A percentile compares a stretch with the other conserved stretches of the same genome.
These are phyloP conservation scores for Papilio demoleus DNA, from an alignment of 2,888 invertebrate genomes.

Conservation along the genomic window DNA sequence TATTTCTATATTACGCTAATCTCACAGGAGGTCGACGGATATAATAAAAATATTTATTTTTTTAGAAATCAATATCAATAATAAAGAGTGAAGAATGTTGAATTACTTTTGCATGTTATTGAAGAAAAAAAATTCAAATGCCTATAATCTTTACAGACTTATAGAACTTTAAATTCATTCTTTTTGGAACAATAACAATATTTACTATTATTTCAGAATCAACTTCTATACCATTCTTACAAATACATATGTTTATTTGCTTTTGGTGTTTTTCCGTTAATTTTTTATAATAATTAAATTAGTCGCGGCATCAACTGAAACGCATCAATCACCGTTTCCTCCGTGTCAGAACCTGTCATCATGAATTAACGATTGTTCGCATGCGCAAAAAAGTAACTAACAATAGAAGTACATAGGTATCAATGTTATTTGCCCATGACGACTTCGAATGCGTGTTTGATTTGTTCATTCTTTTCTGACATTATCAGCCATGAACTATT, in stretches of 20 bases:
- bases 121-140: too few species aligned
- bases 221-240: too few species aligned
- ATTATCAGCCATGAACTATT: background rate
- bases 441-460: conserved; percentile 2
- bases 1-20: conserved; percentile 51
- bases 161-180: too few species aligned
- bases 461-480: background rate
- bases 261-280: too few species aligned
- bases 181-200: too few species aligned
- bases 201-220: too few species aligned
- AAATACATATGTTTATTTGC: too few species aligned
- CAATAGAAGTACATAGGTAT: conserved; percentile 30
- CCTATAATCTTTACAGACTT: too few species aligned
- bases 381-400: conserved; percentile 28
- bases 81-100: too few species aligned
- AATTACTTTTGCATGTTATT: too few species aligned
- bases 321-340: conserved; percentile 26
- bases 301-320: background rate
- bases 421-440: conserved; percentile 34
- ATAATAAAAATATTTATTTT: background rate
- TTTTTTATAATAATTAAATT: background rate
- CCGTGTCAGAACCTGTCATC: conserved; percentile 23
- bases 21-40: background rate
- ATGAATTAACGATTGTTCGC: conserved; percentile 25
- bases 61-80: too few species aligned